These are phyloP conservation scores for Phainopepla nitens DNA, from an alignment of 2,113 vertebrate genomes.

Conservation along the genomic window DNA sequence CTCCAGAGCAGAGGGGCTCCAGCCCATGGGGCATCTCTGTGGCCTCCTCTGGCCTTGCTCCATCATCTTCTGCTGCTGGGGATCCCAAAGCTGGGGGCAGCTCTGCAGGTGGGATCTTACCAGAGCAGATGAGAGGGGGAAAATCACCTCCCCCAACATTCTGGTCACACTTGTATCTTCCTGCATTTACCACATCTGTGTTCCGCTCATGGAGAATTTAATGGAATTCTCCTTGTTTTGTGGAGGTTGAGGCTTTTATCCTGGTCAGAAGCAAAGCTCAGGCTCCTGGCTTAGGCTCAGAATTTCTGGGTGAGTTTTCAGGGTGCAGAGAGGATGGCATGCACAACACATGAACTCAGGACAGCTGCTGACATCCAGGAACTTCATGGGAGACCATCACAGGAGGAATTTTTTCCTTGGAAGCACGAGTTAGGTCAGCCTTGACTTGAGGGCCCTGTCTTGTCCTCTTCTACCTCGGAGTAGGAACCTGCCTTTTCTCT, in stretches of 20 bases:
- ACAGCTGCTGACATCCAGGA: not conserved
- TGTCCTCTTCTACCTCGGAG: not conserved
- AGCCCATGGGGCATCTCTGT: rapidly evolving
- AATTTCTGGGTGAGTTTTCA: not conserved
- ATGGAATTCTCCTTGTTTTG: not conserved
- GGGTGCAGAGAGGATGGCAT: not conserved
- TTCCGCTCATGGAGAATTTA: not conserved
- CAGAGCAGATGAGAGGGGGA: not conserved
- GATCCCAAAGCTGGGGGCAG: not conserved
- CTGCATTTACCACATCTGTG: not conserved
- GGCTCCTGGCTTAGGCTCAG: not conserved
- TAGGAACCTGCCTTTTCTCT: not conserved
- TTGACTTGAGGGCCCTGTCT: not conserved
- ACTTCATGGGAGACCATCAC: not conserved
- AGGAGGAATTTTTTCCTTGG: not conserved
- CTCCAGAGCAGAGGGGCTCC: not conserved
- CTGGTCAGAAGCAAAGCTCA: not conserved
- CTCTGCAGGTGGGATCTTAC: not conserved
- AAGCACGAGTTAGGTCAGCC: not conserved
- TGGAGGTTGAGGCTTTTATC: not conserved
- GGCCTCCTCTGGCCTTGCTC: not conserved
- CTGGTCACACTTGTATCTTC: not conserved
- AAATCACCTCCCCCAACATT: not conserved
- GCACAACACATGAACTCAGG: not conserved
- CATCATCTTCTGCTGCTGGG: not conserved